A percentile compares a stretch with the other conserved stretches of the same genome.
Conservation (phyloP, 2,113 vertebrate genomes). For the Tachysurus fulvidraco region DNA sequence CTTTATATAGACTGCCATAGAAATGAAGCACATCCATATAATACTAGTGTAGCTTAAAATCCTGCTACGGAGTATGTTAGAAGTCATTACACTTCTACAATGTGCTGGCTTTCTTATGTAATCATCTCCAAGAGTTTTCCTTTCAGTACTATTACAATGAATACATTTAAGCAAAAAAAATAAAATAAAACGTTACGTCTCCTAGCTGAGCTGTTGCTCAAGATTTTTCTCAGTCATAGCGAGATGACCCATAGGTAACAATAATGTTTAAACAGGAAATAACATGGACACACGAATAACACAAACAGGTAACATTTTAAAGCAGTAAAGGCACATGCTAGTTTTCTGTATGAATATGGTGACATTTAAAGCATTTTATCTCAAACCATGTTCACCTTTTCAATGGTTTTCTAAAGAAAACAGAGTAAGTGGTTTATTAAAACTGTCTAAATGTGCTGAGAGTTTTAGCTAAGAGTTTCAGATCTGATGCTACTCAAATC, state of each 20-base stretch:
- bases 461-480: neutral
- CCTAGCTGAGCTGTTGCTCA: neutral
- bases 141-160: neutral
- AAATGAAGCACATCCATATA: neutral
- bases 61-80: neutral
- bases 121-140: neutral
- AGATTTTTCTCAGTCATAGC: neutral
- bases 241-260: neutral
- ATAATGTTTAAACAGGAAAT: neutral
- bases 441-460: neutral
- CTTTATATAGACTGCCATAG: conserved; percentile 10
- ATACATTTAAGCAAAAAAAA: neutral
- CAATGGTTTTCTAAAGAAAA: neutral
- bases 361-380: conserved; percentile 63
- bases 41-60: neutral
- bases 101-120: neutral
- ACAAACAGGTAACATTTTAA: conserved; percentile 19
- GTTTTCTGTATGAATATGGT: conserved; percentile 45
- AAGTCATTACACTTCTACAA: neutral
- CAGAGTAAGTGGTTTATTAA: neutral
- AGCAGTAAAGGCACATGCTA: conserved; percentile 9
- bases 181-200: neutral
- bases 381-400: conserved; percentile 53
- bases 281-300: neutral
- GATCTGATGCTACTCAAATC: neutral